phyloP scores from a whole-genome alignment of 2,888 invertebrate genomes.

The Mimas tiliae region DNA sequence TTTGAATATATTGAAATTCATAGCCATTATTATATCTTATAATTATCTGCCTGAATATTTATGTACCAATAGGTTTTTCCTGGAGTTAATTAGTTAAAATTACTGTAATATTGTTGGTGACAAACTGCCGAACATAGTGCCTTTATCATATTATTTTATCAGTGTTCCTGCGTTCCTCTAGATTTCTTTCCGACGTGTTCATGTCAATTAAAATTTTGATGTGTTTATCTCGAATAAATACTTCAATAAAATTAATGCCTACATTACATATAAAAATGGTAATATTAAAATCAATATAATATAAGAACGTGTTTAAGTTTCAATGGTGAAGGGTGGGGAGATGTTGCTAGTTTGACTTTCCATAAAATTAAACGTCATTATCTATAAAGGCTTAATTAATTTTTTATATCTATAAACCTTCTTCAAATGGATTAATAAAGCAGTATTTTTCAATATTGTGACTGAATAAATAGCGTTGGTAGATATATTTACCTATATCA shows the following conservation, averaged over 20 bases:
- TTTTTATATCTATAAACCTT: too few relatives aligned
- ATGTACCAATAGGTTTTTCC: too few relatives aligned
- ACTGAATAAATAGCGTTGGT: not conserved
- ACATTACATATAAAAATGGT: not conserved
- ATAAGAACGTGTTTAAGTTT: too few relatives aligned
- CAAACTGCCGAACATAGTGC: not conserved
- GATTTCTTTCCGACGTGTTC: not conserved
- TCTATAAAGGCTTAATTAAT: too few relatives aligned
- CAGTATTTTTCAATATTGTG: too few relatives aligned
- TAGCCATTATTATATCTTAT: too few relatives aligned
- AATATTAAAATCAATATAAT: not conserved
- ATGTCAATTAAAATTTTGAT: conserved; percentile 1
- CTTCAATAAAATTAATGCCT: not conserved
- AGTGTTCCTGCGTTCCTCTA: not conserved
- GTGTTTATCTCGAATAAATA: not conserved
- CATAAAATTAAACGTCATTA: too few relatives aligned
- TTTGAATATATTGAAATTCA: not conserved
- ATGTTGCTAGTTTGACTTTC: too few relatives aligned
- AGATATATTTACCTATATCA: not conserved
- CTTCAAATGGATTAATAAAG: too few relatives aligned
- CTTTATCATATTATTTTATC: not conserved
- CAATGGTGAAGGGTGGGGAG: too few relatives aligned
- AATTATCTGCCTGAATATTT: too few relatives aligned
- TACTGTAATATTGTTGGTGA: not conserved
- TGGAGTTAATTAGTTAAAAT: not conserved